Evolutionary conservation across 2,113 vertebrate species (phyloP).

Genomic region (Saimiri boliviensis): DNA sequence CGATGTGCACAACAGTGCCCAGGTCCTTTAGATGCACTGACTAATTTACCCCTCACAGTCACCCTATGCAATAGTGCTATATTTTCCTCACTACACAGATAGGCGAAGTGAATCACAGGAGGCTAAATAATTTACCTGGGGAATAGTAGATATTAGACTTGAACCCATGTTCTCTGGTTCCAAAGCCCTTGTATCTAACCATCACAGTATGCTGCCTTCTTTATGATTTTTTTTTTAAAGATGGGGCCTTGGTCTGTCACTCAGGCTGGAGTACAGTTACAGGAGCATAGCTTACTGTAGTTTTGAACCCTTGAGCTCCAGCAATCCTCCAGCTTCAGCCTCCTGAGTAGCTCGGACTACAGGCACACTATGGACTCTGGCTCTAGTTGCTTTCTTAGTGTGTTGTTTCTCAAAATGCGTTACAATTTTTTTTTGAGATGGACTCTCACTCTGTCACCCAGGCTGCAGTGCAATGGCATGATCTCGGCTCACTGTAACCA

Average conservation of each 20-base stretch:
- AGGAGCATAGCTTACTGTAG: no score
- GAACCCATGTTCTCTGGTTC: neutral
- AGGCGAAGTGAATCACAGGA: neutral
- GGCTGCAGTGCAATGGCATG: no score
- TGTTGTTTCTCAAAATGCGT: neutral
- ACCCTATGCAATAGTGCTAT: neutral
- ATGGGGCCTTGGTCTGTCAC: neutral
- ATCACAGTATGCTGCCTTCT: neutral
- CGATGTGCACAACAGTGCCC: no score
- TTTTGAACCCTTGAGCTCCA: no score
- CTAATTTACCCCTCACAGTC: neutral
- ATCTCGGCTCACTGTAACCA: no score
- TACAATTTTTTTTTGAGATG: no score
- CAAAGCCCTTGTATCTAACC: neutral
- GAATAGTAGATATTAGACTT: neutral
- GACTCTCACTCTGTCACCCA: no score
- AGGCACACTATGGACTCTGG: no score
- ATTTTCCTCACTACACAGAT: neutral
- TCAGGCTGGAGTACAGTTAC: neutral
- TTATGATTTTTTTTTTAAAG: neutral
- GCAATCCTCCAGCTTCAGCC: no score
- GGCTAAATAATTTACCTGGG: neutral
- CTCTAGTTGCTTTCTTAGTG: neutral
- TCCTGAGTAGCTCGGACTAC: no score
- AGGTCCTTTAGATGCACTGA: neutral